Base-by-base conservation (phyloP, 2,797 vertebrate genomes). In the Enteromius treurensis region DNA sequence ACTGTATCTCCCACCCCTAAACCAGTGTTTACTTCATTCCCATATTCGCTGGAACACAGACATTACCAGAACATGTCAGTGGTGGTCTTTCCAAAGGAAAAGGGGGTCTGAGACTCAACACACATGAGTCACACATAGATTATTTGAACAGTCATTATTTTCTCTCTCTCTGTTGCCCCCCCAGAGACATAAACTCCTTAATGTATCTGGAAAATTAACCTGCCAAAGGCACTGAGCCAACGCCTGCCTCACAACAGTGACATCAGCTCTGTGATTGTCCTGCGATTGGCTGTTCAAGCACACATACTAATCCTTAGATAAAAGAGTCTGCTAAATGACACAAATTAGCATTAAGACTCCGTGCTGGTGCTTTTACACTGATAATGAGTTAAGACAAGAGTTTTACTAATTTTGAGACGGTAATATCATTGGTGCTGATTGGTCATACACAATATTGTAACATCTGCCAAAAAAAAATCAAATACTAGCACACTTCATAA, bases 221-320 rank as follows among this genome's bases (percentile, higher is more conserved):
- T 40, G 34, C 79, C 74, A 79, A 81, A 79, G 93, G 93, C 17
- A 60, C 90, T 94, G 93, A 94, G 92, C 93, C 93, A 94, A 92
- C 77, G 93, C 92, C 92, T 92, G 90, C 92, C 90, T 93, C 88
- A 71, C 90, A 92, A 93, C 91, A 3, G 83, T 77, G 82, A 91
- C 91, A 93, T 91, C 90, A 62, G 5, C 90, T 93, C 92, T 94
- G 91, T 89, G 77, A 69, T 53, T 81, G 76, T 92, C 93, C 81
- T 94, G 93, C 93, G 92, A 89, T 90, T 91, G 92, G 90, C 83
- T 91, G 79, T 77, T 77, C 49, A 75, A 0, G 40, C 17, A 14
- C 62, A 23, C 42, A 67, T 34, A 49, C 77, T 34, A 51, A 67
- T 67, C 1, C 3, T 51, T 23, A 34, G 42, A 79, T 67, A 51